phyloP scores from a whole-genome alignment of 1,140 invertebrate genomes.

The Bombus soroeensis region DNA sequence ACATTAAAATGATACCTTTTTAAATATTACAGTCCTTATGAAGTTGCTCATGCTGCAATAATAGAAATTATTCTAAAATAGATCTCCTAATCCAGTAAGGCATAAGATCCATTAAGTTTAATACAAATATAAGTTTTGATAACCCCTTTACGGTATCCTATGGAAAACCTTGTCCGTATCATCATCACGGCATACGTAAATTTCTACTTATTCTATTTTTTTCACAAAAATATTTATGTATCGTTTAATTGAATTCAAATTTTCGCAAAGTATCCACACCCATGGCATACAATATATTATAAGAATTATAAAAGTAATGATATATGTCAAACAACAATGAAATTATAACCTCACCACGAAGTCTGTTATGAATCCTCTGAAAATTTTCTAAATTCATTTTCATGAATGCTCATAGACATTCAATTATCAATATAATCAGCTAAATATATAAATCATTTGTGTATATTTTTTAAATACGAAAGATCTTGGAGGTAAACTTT shows the following conservation, averaged over 20 bases:
- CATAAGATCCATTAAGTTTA: too few species aligned
- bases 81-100: not conserved
- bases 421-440: not conserved
- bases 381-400: not conserved
- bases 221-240: not conserved
- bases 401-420: not conserved
- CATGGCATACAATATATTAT: not conserved
- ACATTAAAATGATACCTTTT: slow-evolving; percentile 47
- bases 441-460: not conserved
- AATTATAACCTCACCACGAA: not conserved
- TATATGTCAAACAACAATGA: not conserved
- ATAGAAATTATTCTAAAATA: slow-evolving; percentile 21
- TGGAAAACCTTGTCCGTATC: not conserved
- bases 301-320: not conserved
- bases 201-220: not conserved
- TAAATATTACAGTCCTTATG: slow-evolving; percentile 40
- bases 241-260: not conserved
- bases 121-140: not conserved
- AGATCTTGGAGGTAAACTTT: not conserved
- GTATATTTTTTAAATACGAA: not conserved
- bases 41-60: slow-evolving; percentile 42
- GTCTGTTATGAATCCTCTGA: not conserved
- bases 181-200: not conserved
- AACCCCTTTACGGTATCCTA: not conserved
- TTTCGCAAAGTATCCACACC: not conserved